A percentile compares a stretch with the other conserved stretches of the same genome.
Evolutionary conservation across 2,113 vertebrate species (phyloP).

Genomic region (Pavo muticus): DNA sequence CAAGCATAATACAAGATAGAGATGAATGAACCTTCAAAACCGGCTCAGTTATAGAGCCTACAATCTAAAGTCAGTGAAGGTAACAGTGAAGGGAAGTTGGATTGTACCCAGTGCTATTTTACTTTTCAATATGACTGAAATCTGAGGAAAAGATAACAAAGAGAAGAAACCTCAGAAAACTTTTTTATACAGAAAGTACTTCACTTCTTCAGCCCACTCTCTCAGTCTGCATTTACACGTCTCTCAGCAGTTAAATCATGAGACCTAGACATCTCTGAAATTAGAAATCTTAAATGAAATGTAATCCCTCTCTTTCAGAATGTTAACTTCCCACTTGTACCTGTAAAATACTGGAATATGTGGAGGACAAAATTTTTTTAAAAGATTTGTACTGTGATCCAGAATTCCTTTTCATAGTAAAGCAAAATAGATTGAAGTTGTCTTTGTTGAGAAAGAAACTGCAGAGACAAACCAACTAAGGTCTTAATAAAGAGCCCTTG

Average conservation of each 20-base stretch:
- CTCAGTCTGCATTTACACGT: neutral
- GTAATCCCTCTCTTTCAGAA: neutral
- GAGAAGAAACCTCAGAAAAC: conserved; percentile 23
- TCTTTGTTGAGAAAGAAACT: neutral
- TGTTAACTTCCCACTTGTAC: neutral
- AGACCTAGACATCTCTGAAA: neutral
- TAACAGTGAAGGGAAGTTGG: conserved; percentile 15
- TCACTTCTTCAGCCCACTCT: neutral
- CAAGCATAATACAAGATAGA: conserved; percentile 3
- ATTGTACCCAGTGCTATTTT: neutral
- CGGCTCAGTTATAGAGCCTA: neutral
- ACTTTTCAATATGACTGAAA: neutral
- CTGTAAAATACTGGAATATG: neutral
- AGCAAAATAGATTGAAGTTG: neutral
- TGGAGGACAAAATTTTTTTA: neutral
- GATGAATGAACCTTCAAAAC: conserved; percentile 7
- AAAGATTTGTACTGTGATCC: neutral
- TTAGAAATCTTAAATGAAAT: neutral
- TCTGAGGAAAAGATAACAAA: conserved; percentile 6
- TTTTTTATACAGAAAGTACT: conserved; percentile 4
- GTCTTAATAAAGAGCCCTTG: neutral
- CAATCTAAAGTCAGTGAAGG: neutral
- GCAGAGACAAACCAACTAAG: neutral
- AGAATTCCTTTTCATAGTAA: neutral
- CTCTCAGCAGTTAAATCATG: neutral